Evolutionary conservation across 1,140 invertebrate species (phyloP).

Genomic region (Oryzaephilus surinamensis): DNA sequence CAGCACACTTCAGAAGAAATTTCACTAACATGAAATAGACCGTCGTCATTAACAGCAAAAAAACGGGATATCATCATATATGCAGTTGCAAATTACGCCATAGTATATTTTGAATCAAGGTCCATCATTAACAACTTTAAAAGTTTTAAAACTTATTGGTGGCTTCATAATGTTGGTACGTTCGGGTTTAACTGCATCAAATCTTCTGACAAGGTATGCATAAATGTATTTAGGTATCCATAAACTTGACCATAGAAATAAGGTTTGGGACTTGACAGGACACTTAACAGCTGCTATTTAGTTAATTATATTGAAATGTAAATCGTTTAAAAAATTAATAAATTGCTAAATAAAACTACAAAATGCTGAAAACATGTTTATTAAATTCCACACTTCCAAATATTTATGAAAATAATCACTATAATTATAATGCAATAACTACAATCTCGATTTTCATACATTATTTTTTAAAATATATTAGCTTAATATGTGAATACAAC

Average conservation of each 20-base stretch:
- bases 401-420: conserved; percentile 29
- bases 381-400: conserved; percentile 27
- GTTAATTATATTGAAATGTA: no score
- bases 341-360: no score
- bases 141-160: conserved; percentile 5
- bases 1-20: conserved; percentile 4
- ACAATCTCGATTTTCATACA: no score
- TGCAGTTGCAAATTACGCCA: conserved; percentile 10
- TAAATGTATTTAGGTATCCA: conserved; percentile 3
- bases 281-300: conserved; percentile 7
- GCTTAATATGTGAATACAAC: conserved; percentile 13
- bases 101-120: conserved; percentile 6
- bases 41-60: conserved; percentile 9
- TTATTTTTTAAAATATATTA: conserved; percentile 15
- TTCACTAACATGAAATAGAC: conserved; percentile 9
- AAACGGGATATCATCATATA: conserved; percentile 9
- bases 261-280: conserved; percentile 8
- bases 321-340: no score
- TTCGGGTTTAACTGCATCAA: conserved; percentile 8
- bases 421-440: conserved; percentile 19
- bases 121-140: conserved; percentile 7
- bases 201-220: conserved; percentile 3
- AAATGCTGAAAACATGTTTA: conserved; percentile 13
- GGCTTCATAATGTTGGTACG: conserved; percentile 9
- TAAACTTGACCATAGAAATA: conserved; percentile 8